Base-by-base conservation (phyloP, 2,888 invertebrate genomes). In the Villa cingulata region DNA sequence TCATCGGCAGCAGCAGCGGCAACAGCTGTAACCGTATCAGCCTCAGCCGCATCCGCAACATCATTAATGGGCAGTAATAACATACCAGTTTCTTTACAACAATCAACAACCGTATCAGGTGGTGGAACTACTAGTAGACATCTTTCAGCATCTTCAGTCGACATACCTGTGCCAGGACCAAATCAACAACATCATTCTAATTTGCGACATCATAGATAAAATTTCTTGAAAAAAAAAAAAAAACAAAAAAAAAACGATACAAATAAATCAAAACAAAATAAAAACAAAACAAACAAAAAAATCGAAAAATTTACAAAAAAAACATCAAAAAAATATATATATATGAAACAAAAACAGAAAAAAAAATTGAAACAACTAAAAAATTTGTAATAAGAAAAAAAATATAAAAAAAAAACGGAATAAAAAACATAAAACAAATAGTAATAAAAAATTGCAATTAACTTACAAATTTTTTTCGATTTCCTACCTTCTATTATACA, bases 141-240 rank as follows among this genome's bases (percentile, higher is more conserved):
- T 41, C n/a, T n/a, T n/a, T 29, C 45, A n/a, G 48, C 46, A 6
- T 41, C 51, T 17, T 54, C 53, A 14, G 48, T 48, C 32, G 53
- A 52, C 52, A 51, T 52, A 43, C 51, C 51, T 18, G 46, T 49
- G 40, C 51, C 51, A 36, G 47, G 51, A 45, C 29, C 49, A 39
- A 52, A 44, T 46, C 48, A 52, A 37, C 43, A 48, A 40, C 49
- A 45, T 48, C 49, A 45, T 48, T 38, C 42, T 45, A 37, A 40
- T 17, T 20, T 41, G 16, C 51, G 46, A 34, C 46, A 46, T 40
- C 43, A 51, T 36, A 36, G 45, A 29, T 42, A 43, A 38, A 43
- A 44, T 23, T 23, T 23, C 23, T 23, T 23, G 7, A 23, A 23
- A 23, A 7, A 23, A 23, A 23, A 23, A 23, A 23, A 23, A 23